Evolutionary conservation across 1,140 invertebrate genomes (phyloP), one percentile per base, ranked within the genome.

Genomic region (Rhyzopertha dominica): DNA sequence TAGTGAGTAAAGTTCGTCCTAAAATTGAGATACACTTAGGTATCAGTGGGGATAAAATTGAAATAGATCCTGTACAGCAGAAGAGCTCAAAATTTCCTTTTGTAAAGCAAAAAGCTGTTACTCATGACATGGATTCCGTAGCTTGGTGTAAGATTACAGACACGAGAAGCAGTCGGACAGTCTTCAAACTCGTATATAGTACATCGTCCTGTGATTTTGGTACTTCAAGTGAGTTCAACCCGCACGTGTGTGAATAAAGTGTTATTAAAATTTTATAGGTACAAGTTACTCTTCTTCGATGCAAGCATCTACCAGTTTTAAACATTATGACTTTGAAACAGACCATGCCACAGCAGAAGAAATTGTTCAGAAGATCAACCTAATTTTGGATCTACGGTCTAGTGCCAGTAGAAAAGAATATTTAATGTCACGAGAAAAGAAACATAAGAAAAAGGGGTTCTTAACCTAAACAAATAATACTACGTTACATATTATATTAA

Each of bases 11-110:
- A 75, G 74, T 92, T 25, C 69, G 84, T 54, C 74, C 85, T 7
- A 92, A 87, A 62, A 82, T 81, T 18, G 84, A 90, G 53, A 85
- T 94, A 4, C 84, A 87, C 56, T 70, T 95, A 26, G 87, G 88
- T 38, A 83, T 95, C 43, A 92, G 89, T 20, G 82, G 88, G 12
- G 90, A 95, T 55, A 89, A 89, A 63, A 83, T 95, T 41, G 91
- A 95, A 72, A 89, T 95, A 35, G 87, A 91, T 67, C 87, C 89
- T 2, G 75, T 89, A 10, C 79, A 81, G 58, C 74, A 71, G 58
- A 76, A 74, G 70, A 81, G 78, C 62, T 77, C 82, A 31, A 80
- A 82, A 58, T 75, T 82, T 53, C 80, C 87, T 62, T 86, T 80
- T 77, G 79, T 74, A 56, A 74, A 73, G 55, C 79, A 75, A 62